These are phyloP conservation scores for Eilema depressum DNA, from an alignment of 2,888 invertebrate species.

Conservation along the genomic window DNA sequence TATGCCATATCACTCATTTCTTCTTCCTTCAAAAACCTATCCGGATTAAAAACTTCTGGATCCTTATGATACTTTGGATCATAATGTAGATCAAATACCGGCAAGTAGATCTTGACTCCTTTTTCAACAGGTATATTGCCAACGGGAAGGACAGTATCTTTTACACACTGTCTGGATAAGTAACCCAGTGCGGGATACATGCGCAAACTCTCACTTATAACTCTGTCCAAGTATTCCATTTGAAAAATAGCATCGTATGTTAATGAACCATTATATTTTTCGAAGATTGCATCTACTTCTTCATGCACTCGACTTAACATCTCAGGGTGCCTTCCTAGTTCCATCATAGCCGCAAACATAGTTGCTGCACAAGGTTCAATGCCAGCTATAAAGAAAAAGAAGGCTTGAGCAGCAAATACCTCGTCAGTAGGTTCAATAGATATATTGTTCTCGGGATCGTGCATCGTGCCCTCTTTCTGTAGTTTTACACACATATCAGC, in stretches of 20 bases:
- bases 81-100: conserved; percentile 71
- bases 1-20: conserved; percentile 62
- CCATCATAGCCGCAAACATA: conserved; percentile 58
- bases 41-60: conserved; percentile 77
- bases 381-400: conserved; percentile 61
- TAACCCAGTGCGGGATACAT: conserved; percentile 67
- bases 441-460: conserved; percentile 60
- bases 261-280: conserved; percentile 23
- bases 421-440: conserved; percentile 69
- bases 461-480: conserved; percentile 64
- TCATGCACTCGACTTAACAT: conserved; percentile 51
- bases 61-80: conserved; percentile 76
- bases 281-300: conserved; percentile 38
- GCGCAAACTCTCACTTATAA: conserved; percentile 63
- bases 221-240: conserved; percentile 68
- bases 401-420: conserved; percentile 49
- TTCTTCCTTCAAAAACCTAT: conserved; percentile 64
- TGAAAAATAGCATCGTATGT: conserved; percentile 52
- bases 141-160: conserved; percentile 15
- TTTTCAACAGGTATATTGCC: conserved; percentile 45
- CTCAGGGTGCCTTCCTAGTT: conserved; percentile 52
- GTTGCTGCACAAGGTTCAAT: conserved; percentile 61
- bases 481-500: conserved; percentile 67
- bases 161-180: conserved; percentile 60
- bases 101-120: conserved; percentile 63